These are phyloP conservation scores for Drosophila truncata DNA, from an alignment of 1,140 invertebrate species.

Conservation along the genomic window DNA sequence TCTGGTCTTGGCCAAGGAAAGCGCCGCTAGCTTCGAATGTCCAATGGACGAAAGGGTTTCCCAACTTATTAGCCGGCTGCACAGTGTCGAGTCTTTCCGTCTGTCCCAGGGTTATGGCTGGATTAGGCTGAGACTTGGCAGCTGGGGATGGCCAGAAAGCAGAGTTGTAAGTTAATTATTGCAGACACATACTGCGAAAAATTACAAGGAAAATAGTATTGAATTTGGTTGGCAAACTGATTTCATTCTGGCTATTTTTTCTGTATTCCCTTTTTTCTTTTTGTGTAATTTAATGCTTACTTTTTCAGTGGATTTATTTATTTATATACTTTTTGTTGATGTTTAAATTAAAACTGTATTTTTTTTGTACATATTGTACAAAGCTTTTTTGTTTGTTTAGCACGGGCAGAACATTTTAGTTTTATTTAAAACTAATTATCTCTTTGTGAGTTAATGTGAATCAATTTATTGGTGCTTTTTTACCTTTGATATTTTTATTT, in stretches of 20 bases:
- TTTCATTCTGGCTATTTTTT: neutral
- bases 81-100: conserved; percentile 1
- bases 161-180: conserved; percentile 43
- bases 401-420: neutral
- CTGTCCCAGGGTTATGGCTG: conserved; percentile 36
- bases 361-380: neutral
- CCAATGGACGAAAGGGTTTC: conserved; percentile 71
- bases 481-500: neutral
- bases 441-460: neutral
- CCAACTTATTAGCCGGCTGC: conserved; percentile 67
- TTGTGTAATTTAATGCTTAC: neutral
- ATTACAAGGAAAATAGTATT: conserved; percentile 9
- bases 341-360: neutral
- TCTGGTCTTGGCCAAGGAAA: conserved; percentile 60
- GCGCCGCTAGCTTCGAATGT: conserved; percentile 60
- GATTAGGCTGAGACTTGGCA: conserved; percentile 46
- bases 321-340: neutral
- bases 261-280: neutral
- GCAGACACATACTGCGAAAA: conserved; percentile 12
- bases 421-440: conserved; percentile 9
- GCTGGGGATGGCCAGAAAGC: conserved; percentile 14
- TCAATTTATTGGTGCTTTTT: neutral
- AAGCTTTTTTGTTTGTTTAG: neutral
- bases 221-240: neutral
- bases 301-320: neutral